Percentiles rank a stretch among this genome's conserved stretches.
Evolutionary conservation across 2,113 vertebrate genomes (phyloP).

Genomic region (Nyctibius bracteatus): DNA sequence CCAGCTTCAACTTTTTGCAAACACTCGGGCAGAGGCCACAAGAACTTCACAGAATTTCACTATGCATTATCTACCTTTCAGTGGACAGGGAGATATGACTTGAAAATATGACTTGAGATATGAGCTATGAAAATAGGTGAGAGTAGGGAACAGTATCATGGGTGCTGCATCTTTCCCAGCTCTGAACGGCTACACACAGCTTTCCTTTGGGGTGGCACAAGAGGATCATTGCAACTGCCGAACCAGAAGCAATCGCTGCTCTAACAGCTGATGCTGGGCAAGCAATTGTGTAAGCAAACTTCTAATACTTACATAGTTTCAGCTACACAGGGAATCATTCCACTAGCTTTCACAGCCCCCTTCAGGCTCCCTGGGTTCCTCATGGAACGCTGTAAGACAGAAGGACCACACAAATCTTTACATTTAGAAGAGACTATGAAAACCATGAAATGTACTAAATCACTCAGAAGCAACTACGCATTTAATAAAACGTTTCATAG

Average conservation of each 20-base stretch:
- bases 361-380: neutral
- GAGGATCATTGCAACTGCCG: neutral
- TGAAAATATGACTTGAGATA: too few relatives aligned
- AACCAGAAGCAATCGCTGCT: neutral
- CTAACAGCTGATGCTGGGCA: neutral
- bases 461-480: neutral
- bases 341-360: neutral
- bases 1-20: neutral
- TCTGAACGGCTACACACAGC: neutral
- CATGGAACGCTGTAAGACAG: constrained; percentile 46
- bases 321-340: constrained; percentile 26
- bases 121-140: neutral
- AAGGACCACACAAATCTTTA: neutral
- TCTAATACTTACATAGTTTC: constrained; percentile 27
- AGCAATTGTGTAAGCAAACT: neutral
- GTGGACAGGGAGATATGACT: neutral
- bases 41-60: neutral
- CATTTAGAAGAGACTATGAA: neutral
- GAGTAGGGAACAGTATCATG: neutral
- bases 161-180: neutral
- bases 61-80: neutral
- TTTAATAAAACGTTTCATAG: neutral
- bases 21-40: neutral
- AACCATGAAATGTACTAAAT: neutral
- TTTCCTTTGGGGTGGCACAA: fast-evolving